Base-by-base conservation (phyloP, 2,113 vertebrate species). In the Epinephelus lanceolatus region DNA sequence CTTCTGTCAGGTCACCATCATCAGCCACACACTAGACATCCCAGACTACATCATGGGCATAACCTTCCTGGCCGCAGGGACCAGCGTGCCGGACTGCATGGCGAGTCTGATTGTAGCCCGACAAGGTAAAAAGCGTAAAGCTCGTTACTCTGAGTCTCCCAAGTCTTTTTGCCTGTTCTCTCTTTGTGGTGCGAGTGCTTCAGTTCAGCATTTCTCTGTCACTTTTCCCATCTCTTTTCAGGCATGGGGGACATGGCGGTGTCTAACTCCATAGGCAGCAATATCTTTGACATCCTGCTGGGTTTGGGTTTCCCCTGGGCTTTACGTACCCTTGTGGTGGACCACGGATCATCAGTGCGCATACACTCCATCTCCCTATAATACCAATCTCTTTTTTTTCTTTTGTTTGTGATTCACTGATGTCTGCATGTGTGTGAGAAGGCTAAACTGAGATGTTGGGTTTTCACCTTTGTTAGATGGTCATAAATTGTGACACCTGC, bases 21-120 rank as follows among this genome's bases (percentile, higher is more conserved):
- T 96, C 85, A 96, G 96, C 86, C 91, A 79, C 88, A 96, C 96
- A 5, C 90, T 96, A 19, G 94, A 86, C 91, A 96, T 96, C 90
- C 96, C 96, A 4, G 96, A 96, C 84, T 96, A 96, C 87, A 96
- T 96, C 90, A 96, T 96, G 96, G 96, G 96, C 45, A 96, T 96
- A 61, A 96, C 96, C 15, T 96, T 96, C 86, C 90, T 96, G 86
- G 96, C 96, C 18, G 96, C 96, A 6, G 96, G 96, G 25, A 96
- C 96, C 71, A 96, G 96, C 11, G 96, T 96, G 18, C 96, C 96
- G 0, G 96, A 96, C 92, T 96, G 96, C 91, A 96, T 96, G 96
- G 96, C 96, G 0, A 96, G 96, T 59, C 94, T 96, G 66, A 96
- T 96, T 25, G 96, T 96, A 17, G 95, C 96, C 53, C 93, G 95